Evolutionary conservation across 1,140 invertebrate species (phyloP).

Genomic region (Drepana arcuata): DNA sequence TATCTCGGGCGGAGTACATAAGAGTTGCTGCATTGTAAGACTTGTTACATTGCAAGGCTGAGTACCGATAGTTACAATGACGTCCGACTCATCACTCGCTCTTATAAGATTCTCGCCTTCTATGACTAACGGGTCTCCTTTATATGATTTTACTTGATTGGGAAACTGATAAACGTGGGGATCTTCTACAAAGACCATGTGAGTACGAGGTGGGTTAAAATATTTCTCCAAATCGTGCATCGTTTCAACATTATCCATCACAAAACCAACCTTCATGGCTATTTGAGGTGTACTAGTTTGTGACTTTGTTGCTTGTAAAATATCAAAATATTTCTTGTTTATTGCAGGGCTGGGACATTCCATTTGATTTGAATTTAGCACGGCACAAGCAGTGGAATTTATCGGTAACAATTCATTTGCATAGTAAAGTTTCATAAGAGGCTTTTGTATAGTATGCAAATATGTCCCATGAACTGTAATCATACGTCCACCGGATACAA

Average conservation of each 20-base stretch:
- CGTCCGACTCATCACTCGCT: constrained; percentile 93
- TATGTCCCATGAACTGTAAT: constrained; percentile 94
- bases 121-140: constrained; percentile 95
- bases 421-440: constrained; percentile 88
- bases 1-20: constrained; percentile 90
- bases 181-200: constrained; percentile 92
- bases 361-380: constrained; percentile 93
- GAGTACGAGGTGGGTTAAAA: constrained; percentile 83
- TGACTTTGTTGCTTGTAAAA: constrained; percentile 63
- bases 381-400: constrained; percentile 87
- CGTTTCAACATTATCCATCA: constrained; percentile 95
- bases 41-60: constrained; percentile 94
- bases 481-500: constrained; percentile 92
- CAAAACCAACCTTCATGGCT: constrained; percentile 86
- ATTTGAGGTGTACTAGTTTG: constrained; percentile 73
- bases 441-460: constrained; percentile 91
- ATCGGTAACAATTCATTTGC: constrained; percentile 79
- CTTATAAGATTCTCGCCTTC: constrained; percentile 94
- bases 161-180: constrained; percentile 92
- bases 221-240: constrained; percentile 92
- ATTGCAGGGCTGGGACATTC: constrained; percentile 94
- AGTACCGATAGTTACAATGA: constrained; percentile 93
- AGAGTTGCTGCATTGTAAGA: constrained; percentile 87
- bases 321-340: constrained; percentile 73
- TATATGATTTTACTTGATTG: constrained; percentile 89